Evolutionary conservation across 2,797 vertebrate species (phyloP), one percentile per base, ranked within the genome.

Genomic region (Telmatherina bonti): DNA sequence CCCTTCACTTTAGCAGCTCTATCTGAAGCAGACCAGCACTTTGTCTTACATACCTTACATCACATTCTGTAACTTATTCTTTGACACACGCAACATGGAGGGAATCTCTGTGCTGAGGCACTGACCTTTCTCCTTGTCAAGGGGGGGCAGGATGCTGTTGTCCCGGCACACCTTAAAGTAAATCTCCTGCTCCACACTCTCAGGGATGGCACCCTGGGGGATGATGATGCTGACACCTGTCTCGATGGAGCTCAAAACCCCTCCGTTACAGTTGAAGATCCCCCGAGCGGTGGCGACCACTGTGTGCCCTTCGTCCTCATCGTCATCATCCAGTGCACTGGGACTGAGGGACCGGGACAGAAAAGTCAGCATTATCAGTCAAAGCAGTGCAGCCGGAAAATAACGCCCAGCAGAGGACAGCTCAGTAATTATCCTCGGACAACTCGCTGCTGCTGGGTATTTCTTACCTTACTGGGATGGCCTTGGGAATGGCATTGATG

Each of bases 111-210:
- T 5, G 29, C 43, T 2, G 27, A 4, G 60, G 18, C n/a, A 80
- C 93, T 87, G 81, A 98, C 98, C 98, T 97, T 99, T 99, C 91
- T 99, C 98, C 93, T 99, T 99, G 93, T 99, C 98, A 41, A 99
- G 94, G 41, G 98, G 98, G 41, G 98, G 98, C 78, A 99, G 94
- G 92, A 99, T 99, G 92, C 97, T 99, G 94, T 99, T 99, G 94
- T 99, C 98, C 77, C 98, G 93, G 93, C 98, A 99, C 89, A 99
- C 98, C 92, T 99, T 99, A 91, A 99, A 99, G 94, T 99, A 99
- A 85, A 99, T 99, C 91, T 99, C 98, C 93, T 99, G 97, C 85
- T 99, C 98, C 71, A 98, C 94, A 36, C 95, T 97, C 72, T 99
- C 97, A 0, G 97, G 96, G 83, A 99, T 98, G 88, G 97, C 98